These are phyloP conservation scores for Oligia fasciuncula DNA, from an alignment of 2,888 invertebrate species.

Conservation along the genomic window DNA sequence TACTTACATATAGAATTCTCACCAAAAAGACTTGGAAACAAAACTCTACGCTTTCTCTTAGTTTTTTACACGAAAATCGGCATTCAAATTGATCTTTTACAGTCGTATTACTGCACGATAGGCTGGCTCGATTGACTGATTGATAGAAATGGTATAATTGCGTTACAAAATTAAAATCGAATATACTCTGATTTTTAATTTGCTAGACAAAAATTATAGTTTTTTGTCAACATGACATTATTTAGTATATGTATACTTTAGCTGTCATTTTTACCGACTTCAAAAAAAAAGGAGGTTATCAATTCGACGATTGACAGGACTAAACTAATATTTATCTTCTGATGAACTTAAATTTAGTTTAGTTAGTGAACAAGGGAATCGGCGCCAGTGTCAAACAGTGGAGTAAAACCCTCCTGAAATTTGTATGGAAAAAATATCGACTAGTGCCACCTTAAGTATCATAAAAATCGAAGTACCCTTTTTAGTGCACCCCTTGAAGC, in stretches of 20 bases:
- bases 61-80: background rate
- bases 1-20: background rate
- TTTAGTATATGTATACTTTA: too few relatives aligned
- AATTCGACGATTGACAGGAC: too few relatives aligned
- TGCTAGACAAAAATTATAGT: background rate
- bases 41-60: conserved; percentile 42
- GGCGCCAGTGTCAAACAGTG: too few relatives aligned
- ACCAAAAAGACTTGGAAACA: background rate
- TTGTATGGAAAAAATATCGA: too few relatives aligned
- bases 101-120: conserved; percentile 13
- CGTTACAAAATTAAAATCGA: conserved; percentile 25
- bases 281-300: too few relatives aligned
- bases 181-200: background rate
- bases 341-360: too few relatives aligned
- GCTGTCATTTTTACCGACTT: too few relatives aligned
- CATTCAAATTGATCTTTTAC: conserved; percentile 35
- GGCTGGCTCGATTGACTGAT: conserved; percentile 7
- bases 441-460: background rate
- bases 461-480: background rate
- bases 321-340: too few relatives aligned
- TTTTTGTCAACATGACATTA: too few relatives aligned
- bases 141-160: background rate
- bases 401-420: too few relatives aligned
- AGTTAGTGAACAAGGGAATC: too few relatives aligned
- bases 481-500: background rate